Percentiles rank a stretch among this genome's conserved stretches.
Evolutionary conservation across 2,888 invertebrate species (phyloP).

Genomic region (Caenorhabditis becei): DNA sequence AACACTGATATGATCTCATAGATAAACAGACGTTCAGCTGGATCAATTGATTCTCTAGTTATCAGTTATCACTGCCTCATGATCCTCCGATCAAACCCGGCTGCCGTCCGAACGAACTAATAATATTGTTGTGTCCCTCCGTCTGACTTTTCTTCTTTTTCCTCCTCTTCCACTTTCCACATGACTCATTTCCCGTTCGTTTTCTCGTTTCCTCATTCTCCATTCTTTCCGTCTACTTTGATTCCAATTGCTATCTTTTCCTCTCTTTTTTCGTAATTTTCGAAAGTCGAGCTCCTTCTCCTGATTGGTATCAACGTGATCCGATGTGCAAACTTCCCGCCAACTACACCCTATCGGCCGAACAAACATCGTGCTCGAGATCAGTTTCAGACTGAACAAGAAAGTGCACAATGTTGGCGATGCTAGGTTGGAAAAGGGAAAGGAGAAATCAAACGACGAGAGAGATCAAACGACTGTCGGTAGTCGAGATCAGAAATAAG

Average conservation of each 20-base stretch:
- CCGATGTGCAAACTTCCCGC: conserved; percentile 23
- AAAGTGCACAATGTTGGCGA: conserved; percentile 25
- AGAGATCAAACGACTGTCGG: conserved; percentile 47
- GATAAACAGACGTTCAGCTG: no score
- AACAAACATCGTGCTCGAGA: conserved; percentile 17
- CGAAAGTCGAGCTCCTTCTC: conserved; percentile 11
- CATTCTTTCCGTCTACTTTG: background rate
- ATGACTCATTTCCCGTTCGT: conserved; percentile 31
- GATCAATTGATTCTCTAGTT: no score
- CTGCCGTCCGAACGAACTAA: conserved; percentile 18
- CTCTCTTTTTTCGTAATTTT: conserved; percentile 22
- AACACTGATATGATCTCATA: no score
- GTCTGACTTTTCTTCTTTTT: conserved; percentile 3
- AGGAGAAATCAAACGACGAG: conserved; percentile 44
- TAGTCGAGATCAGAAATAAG: conserved; percentile 1
- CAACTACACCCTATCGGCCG: background rate
- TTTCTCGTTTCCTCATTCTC: conserved; percentile 14
- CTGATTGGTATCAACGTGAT: conserved; percentile 19
- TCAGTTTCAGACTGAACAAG: conserved; percentile 49
- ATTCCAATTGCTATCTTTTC: no score
- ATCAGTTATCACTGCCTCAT: no score
- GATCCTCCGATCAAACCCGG: background rate
- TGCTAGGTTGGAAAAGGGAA: conserved; percentile 5
- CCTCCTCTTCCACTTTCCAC: no score
- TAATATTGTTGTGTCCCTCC: conserved; percentile 5